phyloP scores from a whole-genome alignment of 2,888 invertebrate species.

The Carpatolechia fugitivella region DNA sequence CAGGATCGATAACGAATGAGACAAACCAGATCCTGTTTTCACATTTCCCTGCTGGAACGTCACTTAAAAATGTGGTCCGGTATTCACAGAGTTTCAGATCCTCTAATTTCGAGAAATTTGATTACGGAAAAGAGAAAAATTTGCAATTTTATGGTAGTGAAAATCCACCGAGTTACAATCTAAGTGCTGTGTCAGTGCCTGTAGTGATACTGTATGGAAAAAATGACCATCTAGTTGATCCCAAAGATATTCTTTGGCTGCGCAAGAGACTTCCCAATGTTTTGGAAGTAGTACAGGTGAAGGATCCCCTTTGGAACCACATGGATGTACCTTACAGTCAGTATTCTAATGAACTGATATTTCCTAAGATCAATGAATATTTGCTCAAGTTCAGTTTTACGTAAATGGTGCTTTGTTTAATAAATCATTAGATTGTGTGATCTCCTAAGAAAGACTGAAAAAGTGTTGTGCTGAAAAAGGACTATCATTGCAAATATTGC shows the following conservation, averaged over 20 bases:
- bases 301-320: constrained; percentile 60
- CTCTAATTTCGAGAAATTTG: constrained; percentile 48
- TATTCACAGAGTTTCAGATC: constrained; percentile 51
- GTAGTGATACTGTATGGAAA: constrained; percentile 50
- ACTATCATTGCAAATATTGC: too few species aligned
- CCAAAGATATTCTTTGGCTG: constrained; percentile 76
- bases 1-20: constrained; percentile 46
- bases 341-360: constrained; percentile 33
- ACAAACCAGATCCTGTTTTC: constrained; percentile 42
- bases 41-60: constrained; percentile 56
- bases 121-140: constrained; percentile 50
- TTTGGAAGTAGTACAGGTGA: constrained; percentile 74
- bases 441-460: neutral
- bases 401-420: neutral
- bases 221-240: constrained; percentile 80
- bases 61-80: constrained; percentile 47
- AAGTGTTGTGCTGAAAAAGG: too few species aligned
- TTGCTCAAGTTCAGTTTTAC: constrained; percentile 11
- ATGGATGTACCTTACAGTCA: constrained; percentile 47
- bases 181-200: constrained; percentile 46
- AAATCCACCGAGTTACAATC: constrained; percentile 48
- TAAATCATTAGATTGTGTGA: neutral
- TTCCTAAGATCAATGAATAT: constrained; percentile 29
- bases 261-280: constrained; percentile 76
- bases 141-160: constrained; percentile 42